Evolutionary conservation across 2,113 vertebrate species (phyloP), one percentile per base, ranked within the genome.

Genomic region (Boulengeromyrus knoepffleri): DNA sequence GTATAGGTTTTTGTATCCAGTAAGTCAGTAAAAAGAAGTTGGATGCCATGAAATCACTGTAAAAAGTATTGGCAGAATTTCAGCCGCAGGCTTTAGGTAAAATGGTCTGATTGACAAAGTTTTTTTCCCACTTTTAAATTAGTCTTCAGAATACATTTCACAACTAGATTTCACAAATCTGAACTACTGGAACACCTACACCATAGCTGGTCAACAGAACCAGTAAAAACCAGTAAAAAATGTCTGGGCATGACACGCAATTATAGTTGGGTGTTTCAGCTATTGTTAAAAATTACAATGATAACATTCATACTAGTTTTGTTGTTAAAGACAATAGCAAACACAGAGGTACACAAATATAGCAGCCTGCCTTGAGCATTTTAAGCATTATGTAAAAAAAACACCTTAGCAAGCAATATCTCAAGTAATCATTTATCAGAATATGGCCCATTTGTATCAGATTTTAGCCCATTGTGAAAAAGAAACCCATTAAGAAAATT

Each of bases 401-500:
- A 19, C 10, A 89, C 46, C 47, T 21, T 19, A 31, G 47, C 15
- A 84, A 89, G 46, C 88, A 39, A 19, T 77, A 19, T 50, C 27
- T 89, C n/a, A 52, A 93, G 93, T 93, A 91, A 93, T 91, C 90
- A 62, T 91, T 93, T 92, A 95, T 95, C 95, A 94, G 90, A 93
- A 91, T 90, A 92, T 92, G 93, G 93, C 92, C 88, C 89, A 94
- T 95, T 93, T 92, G 39, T 91, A 90, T 92, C 91, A 92, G 91
- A 92, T 94, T 93, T 91, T 94, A 93, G 93, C 91, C 93, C 92
- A 94, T 93, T 91, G 91, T 91, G 90, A 90, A 93, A 90, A 93
- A 95, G 90, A 92, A 91, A 89, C 91, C 94, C 94, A 94, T 95
- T 94, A 95, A 91, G 90, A 94, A 92, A 93, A 95, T 95, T 92